Base-by-base conservation (phyloP, 2,888 invertebrate genomes). In the Prosopocoilus inquinatus region DNA sequence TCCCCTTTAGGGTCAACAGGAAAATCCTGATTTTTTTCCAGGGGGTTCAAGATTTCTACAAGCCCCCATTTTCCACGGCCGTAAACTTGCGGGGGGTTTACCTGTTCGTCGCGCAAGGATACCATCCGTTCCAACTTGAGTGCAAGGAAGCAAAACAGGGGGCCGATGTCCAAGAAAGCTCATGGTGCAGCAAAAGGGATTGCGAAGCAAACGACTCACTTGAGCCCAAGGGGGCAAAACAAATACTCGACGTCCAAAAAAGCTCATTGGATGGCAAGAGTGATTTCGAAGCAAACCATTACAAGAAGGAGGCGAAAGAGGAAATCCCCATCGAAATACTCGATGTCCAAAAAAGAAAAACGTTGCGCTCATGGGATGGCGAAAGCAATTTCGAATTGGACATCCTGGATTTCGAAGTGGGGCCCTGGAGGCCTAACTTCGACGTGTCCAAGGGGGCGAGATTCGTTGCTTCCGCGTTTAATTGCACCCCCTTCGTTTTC, bases 401-500 rank as follows among this genome's bases (percentile, higher is more conserved):
- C 12, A 15, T 9, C n/a, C 32, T n/a, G 5, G 46, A 28, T 1
- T n/a, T 13, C 7, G 35, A 35, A 34, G n/a, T 47, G 5, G 12
- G 35, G 8, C 11, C 8, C 1, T 47, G 47, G 33, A 34, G 35
- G 15, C 47, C 47, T 8, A 15, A 47, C 7, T 47, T 47, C 35
- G 8, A 12, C 9, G 9, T 35, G 9, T 13, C 12, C 11, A n/a
- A 32, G 35, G 9, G 12, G 11, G 7, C 33, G 9, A 20, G 15
- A 36, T 58, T 64, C 15, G 47, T 20, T 11, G 47, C 61, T n/a
- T 16, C 58, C 15, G 13, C 57, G 36, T 65, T 66, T 36, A 51
- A 65, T 9, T 67, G 67, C 47, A 56, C 63, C 4, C 67, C 67
- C 1, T 65, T 57, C 54, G 46, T 65, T 16, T 55, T 57, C 16